phyloP scores from a whole-genome alignment of 2,888 invertebrate genomes.

The Heterodera filipjevi region DNA sequence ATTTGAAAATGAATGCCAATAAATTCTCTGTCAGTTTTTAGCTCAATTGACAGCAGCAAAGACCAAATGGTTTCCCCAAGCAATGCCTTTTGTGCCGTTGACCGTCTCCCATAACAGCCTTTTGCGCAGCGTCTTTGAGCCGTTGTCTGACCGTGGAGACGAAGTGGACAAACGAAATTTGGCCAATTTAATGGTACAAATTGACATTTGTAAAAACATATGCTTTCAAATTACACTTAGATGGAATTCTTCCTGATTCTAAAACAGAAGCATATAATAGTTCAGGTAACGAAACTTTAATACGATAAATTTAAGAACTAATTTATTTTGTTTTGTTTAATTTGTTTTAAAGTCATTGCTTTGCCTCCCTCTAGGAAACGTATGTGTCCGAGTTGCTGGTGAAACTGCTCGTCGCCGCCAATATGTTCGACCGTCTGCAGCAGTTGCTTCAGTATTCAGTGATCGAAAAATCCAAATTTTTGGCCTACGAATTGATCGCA shows the following conservation, averaged over 20 bases:
- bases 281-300: constrained; percentile 41
- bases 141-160: constrained; percentile 32
- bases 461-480: constrained; percentile 50
- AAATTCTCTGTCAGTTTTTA: neutral
- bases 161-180: constrained; percentile 44
- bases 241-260: constrained; percentile 43
- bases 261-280: constrained; percentile 31
- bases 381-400: constrained; percentile 47
- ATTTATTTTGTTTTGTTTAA: constrained; percentile 7
- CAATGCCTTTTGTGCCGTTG: constrained; percentile 38
- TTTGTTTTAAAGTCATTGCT: too few relatives aligned
- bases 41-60: neutral
- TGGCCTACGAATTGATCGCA: constrained; percentile 41
- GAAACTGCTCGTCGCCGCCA: constrained; percentile 45
- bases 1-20: neutral
- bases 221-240: neutral
- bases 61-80: constrained; percentile 35
- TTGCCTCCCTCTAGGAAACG: constrained; percentile 32
- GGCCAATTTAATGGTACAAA: constrained; percentile 36
- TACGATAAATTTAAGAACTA: neutral
- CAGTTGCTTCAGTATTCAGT: constrained; percentile 50
- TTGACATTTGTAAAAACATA: neutral
- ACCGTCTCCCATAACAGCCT: constrained; percentile 37
- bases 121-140: constrained; percentile 42
- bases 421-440: constrained; percentile 43